Evolutionary conservation across 2,888 invertebrate species (phyloP), one percentile per base, ranked within the genome.

Genomic region (Escarpia spicata): DNA sequence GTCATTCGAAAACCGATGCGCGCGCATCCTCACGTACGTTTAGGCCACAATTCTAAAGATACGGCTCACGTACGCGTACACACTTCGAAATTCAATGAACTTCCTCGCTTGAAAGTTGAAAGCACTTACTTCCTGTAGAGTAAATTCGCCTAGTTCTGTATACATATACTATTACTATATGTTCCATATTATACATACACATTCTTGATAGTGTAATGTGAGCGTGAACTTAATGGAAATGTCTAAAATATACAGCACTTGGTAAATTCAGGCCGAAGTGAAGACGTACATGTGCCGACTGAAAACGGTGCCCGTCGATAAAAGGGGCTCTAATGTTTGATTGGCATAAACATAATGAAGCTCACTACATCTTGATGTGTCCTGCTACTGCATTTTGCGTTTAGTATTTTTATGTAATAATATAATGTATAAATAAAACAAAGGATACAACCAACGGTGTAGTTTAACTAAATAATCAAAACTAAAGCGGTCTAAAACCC

Each of bases 251-350:
- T 52, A 52, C 52, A 6, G 45, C 45, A 45, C 10, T 52, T 15
- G 52, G 52, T 52, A 52, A 37, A 37, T 37, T n/a, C n/a, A n/a
- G n/a, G n/a, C n/a, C n/a, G n/a, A 52, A 52, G 52, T 52, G 26
- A 75, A 60, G 26, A 75, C 75, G 75, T 6, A 15, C 91, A 37
- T 91, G 44, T 37, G 91, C 43, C 31, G 44, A 15, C 91, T 26
- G 43, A 91, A 43, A 91, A 43, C 9, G 91, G 37, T 43, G 15
- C 43, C 91, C 12, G 91, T 44, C 91, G 91, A 91, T 44, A 91
- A 91, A 91, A 91, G 43, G 43, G 91, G 91, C 52, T 91, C 15
- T 91, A 43, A 2, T 15, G 15, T 91, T 91, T 91, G 52, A 91
- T 91, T 43, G 91, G 6, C 44, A 44, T 91, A 75, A 75, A 75